Base-by-base conservation (phyloP, 2,888 invertebrate genomes). In the Adelphocoris suturalis region DNA sequence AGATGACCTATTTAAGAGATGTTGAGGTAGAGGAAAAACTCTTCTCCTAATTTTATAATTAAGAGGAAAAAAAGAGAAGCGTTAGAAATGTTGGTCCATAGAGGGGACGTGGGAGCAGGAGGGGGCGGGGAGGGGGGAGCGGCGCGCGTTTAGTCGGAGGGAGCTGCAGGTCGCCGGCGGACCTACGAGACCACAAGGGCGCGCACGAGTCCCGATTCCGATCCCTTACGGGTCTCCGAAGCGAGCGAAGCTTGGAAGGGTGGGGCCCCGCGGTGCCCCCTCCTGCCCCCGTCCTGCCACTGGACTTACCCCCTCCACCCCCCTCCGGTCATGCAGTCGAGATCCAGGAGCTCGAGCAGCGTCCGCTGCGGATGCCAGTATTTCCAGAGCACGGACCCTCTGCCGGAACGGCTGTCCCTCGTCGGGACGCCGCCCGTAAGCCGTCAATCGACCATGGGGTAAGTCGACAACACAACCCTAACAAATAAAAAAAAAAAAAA, bases 281-380 rank as follows among this genome's bases (percentile, higher is more conserved):
- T 78, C 47, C 19, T 19, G n/a, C 13, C 78, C 75, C 19, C 19
- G 78, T 46, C 84, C 52, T 37, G 55, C 12, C 5, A 12, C 23
- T 19, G 37, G 61, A 28, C 37, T 37, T 7, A 16, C 52, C 47
- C 27, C 23, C 61, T 61, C 3, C 14, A 16, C 68, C 28, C 52
- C 37, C 52, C 80, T 46, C 52, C 88, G 27, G 37, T 13, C 68
- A 89, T 90, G 91, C 89, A 91, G 88, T 86, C 90, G 47, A 46
- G 91, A 88, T 61, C 90, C 89, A 68, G 93, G 92, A 93, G 93
- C 92, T 93, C 94, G 91, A 95, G 96, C 93, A 97, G 97, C 93
- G 97, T 97, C 91, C 96, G 97, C 92, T 97, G 97, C 94, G 97
- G 95, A 92, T 97, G 97, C 94, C 97, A 97, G 94, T 97, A 96